Percentiles rank a stretch among this genome's conserved stretches.
Evolutionary conservation across 1,140 invertebrate genomes (phyloP).

Genomic region (Procambarus clarkii): DNA sequence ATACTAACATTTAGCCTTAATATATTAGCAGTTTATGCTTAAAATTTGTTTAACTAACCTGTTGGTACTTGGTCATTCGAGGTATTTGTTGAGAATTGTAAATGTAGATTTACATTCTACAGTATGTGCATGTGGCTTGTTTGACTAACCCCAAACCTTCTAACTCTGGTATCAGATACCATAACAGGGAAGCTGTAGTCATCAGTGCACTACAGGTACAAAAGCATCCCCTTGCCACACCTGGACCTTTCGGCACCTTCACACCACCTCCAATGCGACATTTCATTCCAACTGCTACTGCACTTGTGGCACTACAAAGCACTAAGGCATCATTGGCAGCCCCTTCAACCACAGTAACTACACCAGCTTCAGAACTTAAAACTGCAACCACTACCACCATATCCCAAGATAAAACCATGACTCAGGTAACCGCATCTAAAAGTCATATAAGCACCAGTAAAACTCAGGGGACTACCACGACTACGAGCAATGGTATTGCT

Average conservation of each 20-base stretch:
- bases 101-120: background rate
- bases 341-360: background rate
- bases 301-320: conserved; percentile 73
- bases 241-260: conserved; percentile 83
- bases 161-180: conserved; percentile 81
- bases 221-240: conserved; percentile 91
- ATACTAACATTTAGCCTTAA: no score
- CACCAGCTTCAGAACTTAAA: background rate
- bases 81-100: no score
- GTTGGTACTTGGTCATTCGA: no score
- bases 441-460: background rate
- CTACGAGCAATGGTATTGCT: conserved; percentile 37
- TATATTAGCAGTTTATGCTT: no score
- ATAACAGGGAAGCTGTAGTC: conserved; percentile 93
- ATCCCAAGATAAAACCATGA: conserved; percentile 39
- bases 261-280: conserved; percentile 81
- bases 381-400: conserved; percentile 50
- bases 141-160: conserved; percentile 45
- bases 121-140: background rate
- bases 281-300: conserved; percentile 75
- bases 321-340: conserved; percentile 25
- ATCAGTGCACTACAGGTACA: conserved; percentile 94
- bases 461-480: conserved; percentile 7
- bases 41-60: no score
- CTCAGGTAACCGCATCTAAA: background rate